Evolutionary conservation across 2,797 vertebrate species (phyloP), one percentile per base, ranked within the genome.

Genomic region (Pseudochaenichthys georgianus): DNA sequence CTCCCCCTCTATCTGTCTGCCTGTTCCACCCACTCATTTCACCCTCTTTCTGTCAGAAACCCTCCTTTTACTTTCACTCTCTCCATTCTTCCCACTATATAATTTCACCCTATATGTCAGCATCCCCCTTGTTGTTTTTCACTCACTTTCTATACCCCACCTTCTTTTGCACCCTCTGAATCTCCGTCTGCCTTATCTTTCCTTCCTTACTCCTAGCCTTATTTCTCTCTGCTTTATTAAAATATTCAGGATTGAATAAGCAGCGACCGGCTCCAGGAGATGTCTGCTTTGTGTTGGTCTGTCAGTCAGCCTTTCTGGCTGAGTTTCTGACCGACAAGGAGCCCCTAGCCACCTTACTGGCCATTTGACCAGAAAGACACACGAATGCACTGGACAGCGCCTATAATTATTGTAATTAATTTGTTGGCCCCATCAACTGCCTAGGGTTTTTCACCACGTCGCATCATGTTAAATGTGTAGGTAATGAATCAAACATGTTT

Each of bases 81-180:
- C 75, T 84, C 86, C 83, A 89, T 90, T 90, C 88, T 88, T 84
- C 69, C 86, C 75, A 73, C 88, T 85, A 88, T 90, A 91, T 92
- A 92, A 93, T 92, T 92, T 93, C 89, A 82, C 85, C 87, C 86
- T 83, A 88, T 91, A 91, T 92, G 92, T 94, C 93, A 94, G 90
- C 89, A 89, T 89, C 78, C 84, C 82, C 86, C 90, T 92, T 91
- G 89, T 91, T 92, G 91, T 92, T 91, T 92, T 89, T 93, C 93
- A 92, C 85, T 92, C 87, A 93, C 81, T 84, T 83, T 80, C 64
- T 52, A 77, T 75, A 90, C 77, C 89, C 83, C 89, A 89, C 85
- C 77, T 82, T 88, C 69, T 80, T 74, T 64, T 89, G 85, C 86
- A 82, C 87, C 85, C 85, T 86, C 82, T 17, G 69, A 80, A 83